Evolutionary conservation across 37 sponge, comb jelly and placozoan species (phyloP), one percentile per base, ranked within the genome.

Genomic region (Oscarella lobularis): DNA sequence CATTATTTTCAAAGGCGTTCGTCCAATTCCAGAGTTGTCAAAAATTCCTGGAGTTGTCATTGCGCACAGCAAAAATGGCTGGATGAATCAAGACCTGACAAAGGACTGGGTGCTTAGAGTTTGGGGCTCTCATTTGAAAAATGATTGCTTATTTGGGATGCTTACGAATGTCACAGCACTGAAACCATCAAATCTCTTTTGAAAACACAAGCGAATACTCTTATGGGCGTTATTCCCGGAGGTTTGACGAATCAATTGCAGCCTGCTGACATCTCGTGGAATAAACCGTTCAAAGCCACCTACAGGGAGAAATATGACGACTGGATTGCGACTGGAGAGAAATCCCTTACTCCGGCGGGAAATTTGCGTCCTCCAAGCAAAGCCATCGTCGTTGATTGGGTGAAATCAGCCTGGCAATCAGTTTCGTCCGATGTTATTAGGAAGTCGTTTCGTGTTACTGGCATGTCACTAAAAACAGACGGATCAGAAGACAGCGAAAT

Each of bases 21-120:
- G 88, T 0, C 29, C 70, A 33, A 80, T 66, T 2, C 74, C 72
- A 37, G 77, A 84, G 31, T 3, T 39, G 3, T 5, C 66, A 66
- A 2, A n/a, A 35, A 1, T 80, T 32, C 20, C 37, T 9, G 79
- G 87, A 34, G 82, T 82, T 3, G 40, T 81, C 2, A 74, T 74
- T 6, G 83, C 82, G 2, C 38, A 55, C 9, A 41, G 40, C 40
- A 78, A 38, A 9, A 86, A 86, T 73, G 78, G 79, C 0, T 79
- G 87, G 83, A 79, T 86, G 83, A 82, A 86, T 67, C 73, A 83
- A 39, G 41, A 74, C 0, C 38, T 87, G n/a, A 87, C 87, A 32
- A 38, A 74, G 37, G 82, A 82, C 3, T 86, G 83, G 83, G 39
- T 83, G 35, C 20, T 70, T 0, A 38, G 33, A 31, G 77, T 31